phyloP scores from a whole-genome alignment of 2,888 invertebrate genomes.

The Brachyptera risi region DNA sequence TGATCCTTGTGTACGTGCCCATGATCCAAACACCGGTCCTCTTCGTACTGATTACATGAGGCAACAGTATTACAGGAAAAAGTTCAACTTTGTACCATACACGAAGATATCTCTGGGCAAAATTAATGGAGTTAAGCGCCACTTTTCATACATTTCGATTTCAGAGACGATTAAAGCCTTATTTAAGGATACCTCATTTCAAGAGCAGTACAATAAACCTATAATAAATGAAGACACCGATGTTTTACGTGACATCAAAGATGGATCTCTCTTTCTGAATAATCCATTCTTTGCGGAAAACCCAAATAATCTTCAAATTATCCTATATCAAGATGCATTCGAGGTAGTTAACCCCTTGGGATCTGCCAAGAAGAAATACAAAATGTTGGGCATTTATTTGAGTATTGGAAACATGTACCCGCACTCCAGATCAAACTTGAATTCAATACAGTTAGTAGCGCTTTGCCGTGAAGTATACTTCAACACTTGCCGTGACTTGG shows the following conservation, averaged over 20 bases:
- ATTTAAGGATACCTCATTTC: constrained; percentile 31
- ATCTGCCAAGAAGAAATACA: constrained; percentile 32
- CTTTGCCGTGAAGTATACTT: constrained; percentile 29
- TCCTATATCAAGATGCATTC: constrained; percentile 34
- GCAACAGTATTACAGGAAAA: constrained; percentile 29
- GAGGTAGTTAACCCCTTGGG: constrained; percentile 34
- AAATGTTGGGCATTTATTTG: constrained; percentile 33
- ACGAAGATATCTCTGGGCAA: constrained; percentile 20
- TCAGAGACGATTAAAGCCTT: constrained; percentile 30
- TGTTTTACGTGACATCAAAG: constrained; percentile 35
- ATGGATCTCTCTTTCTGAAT: constrained; percentile 34
- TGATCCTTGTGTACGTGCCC: constrained; percentile 6
- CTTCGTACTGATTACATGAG: constrained; percentile 26
- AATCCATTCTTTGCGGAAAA: constrained; percentile 35
- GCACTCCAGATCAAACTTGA: constrained; percentile 29
- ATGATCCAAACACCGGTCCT: neutral
- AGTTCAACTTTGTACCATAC: constrained; percentile 29
- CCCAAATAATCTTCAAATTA: constrained; percentile 32
- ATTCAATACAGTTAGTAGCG: constrained; percentile 32
- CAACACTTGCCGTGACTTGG: constrained; percentile 19
- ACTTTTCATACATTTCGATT: constrained; percentile 33
- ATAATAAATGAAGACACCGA: constrained; percentile 12
- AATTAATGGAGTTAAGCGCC: constrained; percentile 13
- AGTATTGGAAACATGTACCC: constrained; percentile 31
- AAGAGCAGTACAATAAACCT: constrained; percentile 21